These are phyloP conservation scores for Andrena minutula DNA, from an alignment of 2,888 invertebrate species.

Conservation along the genomic window DNA sequence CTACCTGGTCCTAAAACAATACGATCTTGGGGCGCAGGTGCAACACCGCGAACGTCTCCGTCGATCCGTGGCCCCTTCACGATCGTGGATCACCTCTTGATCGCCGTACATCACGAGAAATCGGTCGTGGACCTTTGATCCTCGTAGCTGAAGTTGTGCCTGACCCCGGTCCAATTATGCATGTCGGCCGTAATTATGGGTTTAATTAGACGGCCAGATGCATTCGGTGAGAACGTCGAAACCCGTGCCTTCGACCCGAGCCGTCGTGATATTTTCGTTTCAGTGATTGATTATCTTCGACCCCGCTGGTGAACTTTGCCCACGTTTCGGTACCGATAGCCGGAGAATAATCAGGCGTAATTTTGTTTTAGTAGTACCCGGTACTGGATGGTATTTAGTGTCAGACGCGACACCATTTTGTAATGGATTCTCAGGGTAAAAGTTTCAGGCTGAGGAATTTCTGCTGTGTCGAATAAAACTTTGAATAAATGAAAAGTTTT, in stretches of 20 bases:
- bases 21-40: constrained; percentile 63
- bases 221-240: constrained; percentile 50
- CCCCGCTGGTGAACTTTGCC: constrained; percentile 23
- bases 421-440: not conserved
- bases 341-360: constrained; percentile 3
- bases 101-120: constrained; percentile 52
- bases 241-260: constrained; percentile 10
- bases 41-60: constrained; percentile 40
- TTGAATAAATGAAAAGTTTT: too few species aligned
- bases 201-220: constrained; percentile 60
- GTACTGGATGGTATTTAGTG: not conserved
- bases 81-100: constrained; percentile 35
- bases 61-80: not conserved
- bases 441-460: too few species aligned
- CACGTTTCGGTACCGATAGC: constrained; percentile 7
- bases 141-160: constrained; percentile 42
- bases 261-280: constrained; percentile 37
- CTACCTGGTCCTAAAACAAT: constrained; percentile 73
- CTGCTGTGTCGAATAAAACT: too few species aligned
- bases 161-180: constrained; percentile 59
- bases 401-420: not conserved
- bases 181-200: constrained; percentile 60
- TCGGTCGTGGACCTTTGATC: constrained; percentile 67
- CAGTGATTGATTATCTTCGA: constrained; percentile 48
- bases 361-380: not conserved